phyloP scores from a whole-genome alignment of 2,888 invertebrate genomes.

The Adelphocoris suturalis region DNA sequence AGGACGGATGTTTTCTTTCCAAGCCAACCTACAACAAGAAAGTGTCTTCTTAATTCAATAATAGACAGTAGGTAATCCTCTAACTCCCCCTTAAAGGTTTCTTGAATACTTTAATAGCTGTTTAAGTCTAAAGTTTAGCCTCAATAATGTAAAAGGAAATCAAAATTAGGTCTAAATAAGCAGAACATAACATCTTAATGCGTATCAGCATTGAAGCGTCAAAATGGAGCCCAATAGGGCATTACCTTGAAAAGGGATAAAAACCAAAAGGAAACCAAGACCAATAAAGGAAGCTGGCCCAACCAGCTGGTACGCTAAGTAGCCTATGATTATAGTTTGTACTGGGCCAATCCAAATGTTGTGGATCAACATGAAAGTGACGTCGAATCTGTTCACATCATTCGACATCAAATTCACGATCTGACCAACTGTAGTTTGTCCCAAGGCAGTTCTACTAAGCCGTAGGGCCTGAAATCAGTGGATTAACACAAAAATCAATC shows the following conservation, averaged over 20 bases:
- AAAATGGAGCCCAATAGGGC: no score
- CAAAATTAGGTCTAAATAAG: no score
- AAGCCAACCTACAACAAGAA: conserved; percentile 78
- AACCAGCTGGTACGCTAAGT: conserved; percentile 84
- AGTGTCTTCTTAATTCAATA: no score
- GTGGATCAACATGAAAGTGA: conserved; percentile 92
- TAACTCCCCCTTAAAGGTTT: no score
- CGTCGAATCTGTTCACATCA: conserved; percentile 95
- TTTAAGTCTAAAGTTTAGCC: no score
- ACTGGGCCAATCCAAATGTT: conserved; percentile 95
- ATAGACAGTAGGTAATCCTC: no score
- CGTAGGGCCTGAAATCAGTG: conserved; percentile 81
- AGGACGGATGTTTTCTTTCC: conserved; percentile 88
- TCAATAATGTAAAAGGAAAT: no score
- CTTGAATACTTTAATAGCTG: no score
- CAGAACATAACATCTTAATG: no score
- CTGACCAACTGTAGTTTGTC: conserved; percentile 88
- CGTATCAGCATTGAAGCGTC: no score
- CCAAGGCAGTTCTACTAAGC: conserved; percentile 89
- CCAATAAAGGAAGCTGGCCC: conserved; percentile 84
- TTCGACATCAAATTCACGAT: conserved; percentile 89
- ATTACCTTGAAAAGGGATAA: conserved; percentile 87
- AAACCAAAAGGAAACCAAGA: conserved; percentile 85
- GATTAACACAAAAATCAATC: no score
- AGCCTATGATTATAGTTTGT: conserved; percentile 88